Conservation (phyloP, 2,113 vertebrate species). For the Aegotheles bennettii region DNA sequence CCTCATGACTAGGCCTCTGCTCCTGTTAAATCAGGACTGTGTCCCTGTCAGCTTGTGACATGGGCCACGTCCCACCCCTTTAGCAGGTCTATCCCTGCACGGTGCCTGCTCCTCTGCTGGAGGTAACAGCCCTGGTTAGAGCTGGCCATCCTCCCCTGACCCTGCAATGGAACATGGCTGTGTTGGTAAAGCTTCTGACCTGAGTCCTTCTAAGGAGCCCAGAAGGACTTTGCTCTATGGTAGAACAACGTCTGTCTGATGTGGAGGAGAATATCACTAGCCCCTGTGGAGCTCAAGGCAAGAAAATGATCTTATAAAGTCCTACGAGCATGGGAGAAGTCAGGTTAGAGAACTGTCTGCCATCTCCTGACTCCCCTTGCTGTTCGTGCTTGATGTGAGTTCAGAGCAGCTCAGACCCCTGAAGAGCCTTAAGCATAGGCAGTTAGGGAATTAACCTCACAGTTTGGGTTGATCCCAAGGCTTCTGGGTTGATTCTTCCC, state of each 20-base stretch:
- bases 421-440: neutral
- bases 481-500: neutral
- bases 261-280: neutral
- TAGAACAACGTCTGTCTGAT: neutral
- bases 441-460: neutral
- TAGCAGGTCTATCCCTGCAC: neutral
- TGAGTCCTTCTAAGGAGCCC: neutral
- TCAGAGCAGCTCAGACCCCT: neutral
- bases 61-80: neutral
- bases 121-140: neutral
- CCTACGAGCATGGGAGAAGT: neutral
- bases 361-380: neutral
- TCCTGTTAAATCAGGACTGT: neutral
- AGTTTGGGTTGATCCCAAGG: neutral
- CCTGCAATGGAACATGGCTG: neutral
- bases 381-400: neutral
- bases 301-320: neutral
- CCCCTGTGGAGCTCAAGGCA: neutral
- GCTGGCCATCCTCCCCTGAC: accelerated
- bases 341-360: neutral
- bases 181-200: neutral
- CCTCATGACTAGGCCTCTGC: neutral
- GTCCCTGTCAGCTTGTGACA: neutral
- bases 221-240: neutral
- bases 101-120: neutral